These are phyloP conservation scores for Podiceps cristatus DNA, from an alignment of 2,113 vertebrate species.

Conservation along the genomic window DNA sequence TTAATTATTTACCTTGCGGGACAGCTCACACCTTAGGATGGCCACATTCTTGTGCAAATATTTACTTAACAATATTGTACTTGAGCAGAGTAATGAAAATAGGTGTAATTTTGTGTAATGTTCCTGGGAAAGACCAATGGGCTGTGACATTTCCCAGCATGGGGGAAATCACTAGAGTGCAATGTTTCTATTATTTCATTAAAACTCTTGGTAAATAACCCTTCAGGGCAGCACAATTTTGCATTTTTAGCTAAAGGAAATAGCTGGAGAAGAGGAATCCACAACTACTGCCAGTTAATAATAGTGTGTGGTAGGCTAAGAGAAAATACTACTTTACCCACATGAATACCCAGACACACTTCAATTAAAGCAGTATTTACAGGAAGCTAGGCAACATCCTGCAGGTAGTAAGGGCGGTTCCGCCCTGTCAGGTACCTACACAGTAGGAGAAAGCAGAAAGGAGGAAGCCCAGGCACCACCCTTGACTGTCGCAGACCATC, in stretches of 20 bases:
- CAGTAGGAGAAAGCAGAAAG: not conserved
- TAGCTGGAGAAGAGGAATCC: constrained; percentile 7
- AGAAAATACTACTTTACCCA: constrained; percentile 33
- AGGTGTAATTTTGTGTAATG: constrained; percentile 65
- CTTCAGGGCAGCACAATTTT: constrained; percentile 6
- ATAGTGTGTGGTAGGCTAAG: not conserved
- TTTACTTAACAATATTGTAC: constrained; percentile 81
- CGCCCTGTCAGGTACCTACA: not conserved
- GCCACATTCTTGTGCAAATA: constrained; percentile 78
- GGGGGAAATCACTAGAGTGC: constrained; percentile 35
- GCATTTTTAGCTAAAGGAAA: constrained; percentile 44
- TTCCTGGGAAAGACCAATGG: constrained; percentile 64
- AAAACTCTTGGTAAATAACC: constrained; percentile 56
- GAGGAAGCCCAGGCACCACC: not conserved
- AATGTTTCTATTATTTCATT: constrained; percentile 64
- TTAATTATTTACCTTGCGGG: constrained; percentile 84
- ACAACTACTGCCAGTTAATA: not conserved
- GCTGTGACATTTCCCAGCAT: constrained; percentile 51
- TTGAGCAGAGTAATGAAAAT: constrained; percentile 74
- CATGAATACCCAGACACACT: not conserved
- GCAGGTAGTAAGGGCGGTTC: not conserved
- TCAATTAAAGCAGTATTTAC: constrained; percentile 30
- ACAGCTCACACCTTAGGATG: constrained; percentile 62
- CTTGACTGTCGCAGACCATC: not conserved
- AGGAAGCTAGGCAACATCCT: not conserved